Percentiles rank a stretch among this genome's conserved stretches.
Evolutionary conservation across 2,797 vertebrate genomes (phyloP).

Genomic region (Chrosomus eos): DNA sequence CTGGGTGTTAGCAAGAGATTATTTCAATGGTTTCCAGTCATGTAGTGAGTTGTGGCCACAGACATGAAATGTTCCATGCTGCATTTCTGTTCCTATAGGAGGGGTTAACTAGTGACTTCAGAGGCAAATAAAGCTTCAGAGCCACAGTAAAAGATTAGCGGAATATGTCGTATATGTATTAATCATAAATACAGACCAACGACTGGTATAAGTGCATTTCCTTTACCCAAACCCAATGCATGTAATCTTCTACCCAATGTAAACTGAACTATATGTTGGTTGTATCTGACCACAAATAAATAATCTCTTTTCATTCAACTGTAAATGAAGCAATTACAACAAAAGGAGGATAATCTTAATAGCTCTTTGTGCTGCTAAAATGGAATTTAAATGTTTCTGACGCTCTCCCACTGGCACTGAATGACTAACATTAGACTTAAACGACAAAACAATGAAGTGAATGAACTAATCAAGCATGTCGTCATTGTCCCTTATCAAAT

Average conservation of each 20-base stretch:
- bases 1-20: conserved; percentile 54
- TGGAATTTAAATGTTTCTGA: conserved; percentile 62
- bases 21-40: conserved; percentile 49
- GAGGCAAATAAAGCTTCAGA: conserved; percentile 26
- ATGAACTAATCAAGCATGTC: conserved; percentile 51
- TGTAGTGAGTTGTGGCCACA: conserved; percentile 54
- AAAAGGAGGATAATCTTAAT: conserved; percentile 63
- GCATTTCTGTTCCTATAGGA: conserved; percentile 39
- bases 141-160: conserved; percentile 11
- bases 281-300: conserved; percentile 46
- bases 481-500: conserved; percentile 52
- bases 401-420: conserved; percentile 53
- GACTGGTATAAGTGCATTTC: neutral
- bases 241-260: neutral
- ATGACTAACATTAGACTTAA: conserved; percentile 59
- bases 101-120: conserved; percentile 25
- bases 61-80: conserved; percentile 50
- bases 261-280: conserved; percentile 6
- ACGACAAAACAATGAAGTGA: conserved; percentile 58
- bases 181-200: conserved; percentile 27
- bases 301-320: conserved; percentile 56
- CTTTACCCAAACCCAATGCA: neutral
- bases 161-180: conserved; percentile 13
- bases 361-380: conserved; percentile 62
- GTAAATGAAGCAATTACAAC: conserved; percentile 61